phyloP scores from a whole-genome alignment of 2,113 vertebrate species.

The Pteronura brasiliensis region DNA sequence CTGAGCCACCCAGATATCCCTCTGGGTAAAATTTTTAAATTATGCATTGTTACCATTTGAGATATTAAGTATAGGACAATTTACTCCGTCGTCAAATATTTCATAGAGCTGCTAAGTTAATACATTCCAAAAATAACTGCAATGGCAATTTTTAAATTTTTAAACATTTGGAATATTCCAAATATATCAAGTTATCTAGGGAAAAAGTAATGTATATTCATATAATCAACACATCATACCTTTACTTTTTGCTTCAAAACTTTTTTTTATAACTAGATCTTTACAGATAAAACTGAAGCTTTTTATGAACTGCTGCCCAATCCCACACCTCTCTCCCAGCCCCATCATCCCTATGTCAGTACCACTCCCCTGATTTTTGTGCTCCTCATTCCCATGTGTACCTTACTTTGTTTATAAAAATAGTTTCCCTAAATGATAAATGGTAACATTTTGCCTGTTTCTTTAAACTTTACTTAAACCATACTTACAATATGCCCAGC shows the following conservation, averaged over 20 bases:
- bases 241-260: neutral
- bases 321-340: neutral
- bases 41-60: neutral
- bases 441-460: neutral
- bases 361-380: neutral
- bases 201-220: neutral
- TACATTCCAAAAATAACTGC: neutral
- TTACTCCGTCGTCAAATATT: neutral
- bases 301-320: neutral
- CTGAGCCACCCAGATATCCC: too few species aligned
- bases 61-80: neutral
- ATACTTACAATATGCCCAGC: neutral
- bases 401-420: neutral
- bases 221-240: neutral
- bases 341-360: fast-evolving
- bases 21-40: neutral
- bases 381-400: neutral
- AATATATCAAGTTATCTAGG: neutral
- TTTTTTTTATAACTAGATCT: neutral
- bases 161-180: neutral
- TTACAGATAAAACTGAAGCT: neutral
- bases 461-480: neutral
- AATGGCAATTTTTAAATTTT: neutral
- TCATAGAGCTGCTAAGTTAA: neutral
- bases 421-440: neutral